Conservation (phyloP, 2,888 invertebrate species). For the Apamea anceps region DNA sequence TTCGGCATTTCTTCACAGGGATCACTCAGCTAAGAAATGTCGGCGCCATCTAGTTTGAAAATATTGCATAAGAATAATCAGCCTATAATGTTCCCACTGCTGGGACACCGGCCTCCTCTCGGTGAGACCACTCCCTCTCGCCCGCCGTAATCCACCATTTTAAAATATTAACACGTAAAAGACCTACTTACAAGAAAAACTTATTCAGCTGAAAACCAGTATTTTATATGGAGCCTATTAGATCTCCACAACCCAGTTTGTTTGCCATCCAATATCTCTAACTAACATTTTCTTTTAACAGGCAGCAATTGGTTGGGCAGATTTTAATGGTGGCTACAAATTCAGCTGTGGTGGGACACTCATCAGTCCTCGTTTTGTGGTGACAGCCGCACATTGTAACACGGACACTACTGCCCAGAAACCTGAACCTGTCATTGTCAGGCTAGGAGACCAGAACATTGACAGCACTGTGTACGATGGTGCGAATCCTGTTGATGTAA, state of each 20-base stretch:
- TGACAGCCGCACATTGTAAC: constrained; percentile 68
- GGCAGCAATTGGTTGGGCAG: constrained; percentile 82
- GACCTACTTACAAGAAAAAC: too few relatives aligned
- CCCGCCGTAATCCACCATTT: too few relatives aligned
- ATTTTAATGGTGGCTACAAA: constrained; percentile 73
- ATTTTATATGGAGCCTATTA: too few relatives aligned
- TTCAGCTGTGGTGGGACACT: constrained; percentile 93
- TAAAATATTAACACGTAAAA: too few relatives aligned
- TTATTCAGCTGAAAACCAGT: too few relatives aligned
- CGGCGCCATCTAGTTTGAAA: too few relatives aligned
- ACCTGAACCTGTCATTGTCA: constrained; percentile 86
- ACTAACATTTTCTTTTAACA: constrained; percentile 53
- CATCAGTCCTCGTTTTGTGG: constrained; percentile 91
- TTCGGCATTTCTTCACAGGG: too few relatives aligned
- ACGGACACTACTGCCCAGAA: constrained; percentile 66
- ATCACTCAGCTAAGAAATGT: too few relatives aligned
- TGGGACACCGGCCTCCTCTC: too few relatives aligned
- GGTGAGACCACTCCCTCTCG: too few relatives aligned
- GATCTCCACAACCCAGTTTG: background rate
- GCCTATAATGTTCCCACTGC: too few relatives aligned
- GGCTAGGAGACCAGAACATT: constrained; percentile 91
- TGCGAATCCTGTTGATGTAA: constrained; percentile 85
- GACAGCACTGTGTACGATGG: constrained; percentile 84
- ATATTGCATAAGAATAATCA: too few relatives aligned
- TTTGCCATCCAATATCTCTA: background rate